A percentile compares a stretch with the other conserved stretches of the same genome.
Conservation (phyloP, 2,797 vertebrate genomes). For the Smutsia gigantea region DNA sequence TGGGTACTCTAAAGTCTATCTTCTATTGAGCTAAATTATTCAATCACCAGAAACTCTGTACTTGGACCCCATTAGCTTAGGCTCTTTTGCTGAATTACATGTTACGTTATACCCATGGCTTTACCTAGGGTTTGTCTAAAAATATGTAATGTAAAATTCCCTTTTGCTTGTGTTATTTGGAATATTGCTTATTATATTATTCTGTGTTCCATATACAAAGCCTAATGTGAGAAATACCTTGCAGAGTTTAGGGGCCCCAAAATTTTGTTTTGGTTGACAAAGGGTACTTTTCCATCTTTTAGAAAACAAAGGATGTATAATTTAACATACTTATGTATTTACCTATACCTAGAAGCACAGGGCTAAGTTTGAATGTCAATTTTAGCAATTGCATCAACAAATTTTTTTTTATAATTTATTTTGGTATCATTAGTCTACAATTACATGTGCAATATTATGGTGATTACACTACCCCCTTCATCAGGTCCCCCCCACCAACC, state of each 20-base stretch:
- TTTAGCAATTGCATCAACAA: neutral
- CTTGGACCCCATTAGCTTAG: neutral
- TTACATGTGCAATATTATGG: too few relatives aligned
- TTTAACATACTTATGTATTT: conserved; percentile 20
- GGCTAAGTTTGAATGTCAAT: neutral
- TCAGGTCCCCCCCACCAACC: too few relatives aligned
- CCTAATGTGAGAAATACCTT: conserved; percentile 1
- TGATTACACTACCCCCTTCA: too few relatives aligned
- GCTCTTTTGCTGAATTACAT: neutral
- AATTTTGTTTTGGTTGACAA: conserved; percentile 48
- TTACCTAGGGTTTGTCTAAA: conserved; percentile 27
- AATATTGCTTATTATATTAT: neutral
- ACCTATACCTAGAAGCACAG: neutral
- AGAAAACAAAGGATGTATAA: neutral
- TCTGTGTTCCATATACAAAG: neutral
- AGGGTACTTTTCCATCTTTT: neutral
- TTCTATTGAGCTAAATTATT: neutral
- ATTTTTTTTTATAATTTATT: neutral
- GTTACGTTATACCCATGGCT: neutral
- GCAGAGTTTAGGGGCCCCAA: neutral
- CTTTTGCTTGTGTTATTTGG: conserved; percentile 30
- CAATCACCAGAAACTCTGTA: conserved; percentile 22
- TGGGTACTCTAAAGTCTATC: neutral
- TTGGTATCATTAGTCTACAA: too few relatives aligned
- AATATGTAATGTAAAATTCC: conserved; percentile 7